These are phyloP conservation scores for Pelvicachromis taeniatus DNA, from an alignment of 2,113 vertebrate genomes.

Conservation along the genomic window DNA sequence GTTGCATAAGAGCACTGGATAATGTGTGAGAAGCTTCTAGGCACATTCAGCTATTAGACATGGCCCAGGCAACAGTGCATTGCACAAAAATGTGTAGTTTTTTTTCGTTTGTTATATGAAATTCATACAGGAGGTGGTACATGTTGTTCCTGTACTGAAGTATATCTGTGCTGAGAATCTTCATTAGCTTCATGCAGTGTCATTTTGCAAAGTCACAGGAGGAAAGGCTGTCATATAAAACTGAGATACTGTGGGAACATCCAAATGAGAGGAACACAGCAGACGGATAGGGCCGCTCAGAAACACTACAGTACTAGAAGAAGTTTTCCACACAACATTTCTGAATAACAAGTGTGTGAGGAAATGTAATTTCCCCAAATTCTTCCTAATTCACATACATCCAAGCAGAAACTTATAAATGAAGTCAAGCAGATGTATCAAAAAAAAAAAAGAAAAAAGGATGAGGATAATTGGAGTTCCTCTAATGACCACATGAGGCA, in stretches of 20 bases:
- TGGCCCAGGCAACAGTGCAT: background rate
- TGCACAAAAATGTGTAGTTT: background rate
- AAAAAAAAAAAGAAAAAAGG: background rate
- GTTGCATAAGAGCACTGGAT: background rate
- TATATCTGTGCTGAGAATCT: background rate
- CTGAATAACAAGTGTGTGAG: background rate
- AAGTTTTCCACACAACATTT: background rate
- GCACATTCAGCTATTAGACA: background rate
- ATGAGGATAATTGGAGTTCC: background rate
- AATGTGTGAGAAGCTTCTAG: background rate
- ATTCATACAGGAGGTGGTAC: background rate
- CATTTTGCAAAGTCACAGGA: background rate
- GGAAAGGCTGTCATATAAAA: background rate
- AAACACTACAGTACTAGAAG: background rate
- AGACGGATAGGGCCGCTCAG: background rate
- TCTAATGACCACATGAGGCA: background rate
- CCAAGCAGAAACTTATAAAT: background rate
- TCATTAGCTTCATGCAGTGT: background rate
- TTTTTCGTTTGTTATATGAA: background rate
- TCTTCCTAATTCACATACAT: background rate
- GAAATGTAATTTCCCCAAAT: background rate
- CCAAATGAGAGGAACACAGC: background rate
- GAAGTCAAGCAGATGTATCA: background rate
- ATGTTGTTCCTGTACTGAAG: background rate
- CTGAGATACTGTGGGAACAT: slow-evolving; percentile 8